Evolutionary conservation across 2,797 vertebrate species (phyloP).

Genomic region (Hoplostethus atlanticus): DNA sequence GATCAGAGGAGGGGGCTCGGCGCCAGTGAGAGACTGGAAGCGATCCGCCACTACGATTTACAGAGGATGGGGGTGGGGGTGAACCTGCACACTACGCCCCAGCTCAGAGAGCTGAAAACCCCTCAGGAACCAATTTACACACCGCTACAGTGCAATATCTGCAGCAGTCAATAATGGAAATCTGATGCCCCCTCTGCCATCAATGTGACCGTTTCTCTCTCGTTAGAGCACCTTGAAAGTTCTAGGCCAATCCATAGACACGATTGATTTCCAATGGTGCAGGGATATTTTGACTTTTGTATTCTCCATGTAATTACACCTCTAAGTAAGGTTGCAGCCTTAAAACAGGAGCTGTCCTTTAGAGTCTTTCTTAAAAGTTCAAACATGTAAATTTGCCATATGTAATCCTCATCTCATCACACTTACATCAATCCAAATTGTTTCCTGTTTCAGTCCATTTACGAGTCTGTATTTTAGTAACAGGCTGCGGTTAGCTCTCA

Average conservation of each 20-base stretch:
- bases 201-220: slow-evolving; percentile 91
- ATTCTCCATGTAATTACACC: slow-evolving; percentile 74
- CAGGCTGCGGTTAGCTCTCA: neutral
- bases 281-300: slow-evolving; percentile 79
- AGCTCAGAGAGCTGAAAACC: slow-evolving; percentile 91
- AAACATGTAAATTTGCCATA: neutral
- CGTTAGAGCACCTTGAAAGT: slow-evolving; percentile 91
- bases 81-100: slow-evolving; percentile 89
- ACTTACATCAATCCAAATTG: slow-evolving; percentile 22
- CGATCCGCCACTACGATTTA: slow-evolving; percentile 94
- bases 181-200: slow-evolving; percentile 94
- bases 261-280: slow-evolving; percentile 83
- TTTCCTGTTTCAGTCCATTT: slow-evolving; percentile 19
- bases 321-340: slow-evolving; percentile 55
- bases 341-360: slow-evolving; percentile 39
- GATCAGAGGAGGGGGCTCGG: slow-evolving; percentile 90
- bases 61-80: slow-evolving; percentile 79
- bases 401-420: slow-evolving; percentile 32
- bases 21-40: slow-evolving; percentile 92
- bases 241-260: slow-evolving; percentile 82
- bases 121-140: slow-evolving; percentile 99
- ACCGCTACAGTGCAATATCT: slow-evolving; percentile 95
- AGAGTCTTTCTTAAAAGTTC: slow-evolving; percentile 31
- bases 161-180: slow-evolving; percentile 99
- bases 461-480: neutral